These are phyloP conservation scores for Genyomyrus donnyi DNA, from an alignment of 2,113 vertebrate genomes.

Conservation along the genomic window DNA sequence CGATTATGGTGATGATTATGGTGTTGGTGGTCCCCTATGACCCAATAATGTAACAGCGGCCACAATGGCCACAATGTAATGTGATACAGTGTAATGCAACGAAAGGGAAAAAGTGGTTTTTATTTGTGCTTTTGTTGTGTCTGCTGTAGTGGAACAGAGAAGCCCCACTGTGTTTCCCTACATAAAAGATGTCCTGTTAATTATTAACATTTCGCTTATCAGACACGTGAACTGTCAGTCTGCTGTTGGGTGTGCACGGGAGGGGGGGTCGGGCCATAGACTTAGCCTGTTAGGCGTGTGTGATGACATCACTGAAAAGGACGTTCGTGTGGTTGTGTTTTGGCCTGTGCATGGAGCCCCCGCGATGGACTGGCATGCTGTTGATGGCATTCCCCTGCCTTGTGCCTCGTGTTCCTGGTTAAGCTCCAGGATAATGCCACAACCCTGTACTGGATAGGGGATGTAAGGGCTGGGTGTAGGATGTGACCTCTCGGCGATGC, in stretches of 20 bases:
- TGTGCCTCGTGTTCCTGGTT: neutral
- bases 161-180: neutral
- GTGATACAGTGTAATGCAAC: neutral
- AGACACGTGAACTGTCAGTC: neutral
- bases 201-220: neutral
- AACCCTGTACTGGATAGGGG: neutral
- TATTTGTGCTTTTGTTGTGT: neutral
- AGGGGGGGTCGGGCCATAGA: neutral
- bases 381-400: neutral
- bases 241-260: neutral
- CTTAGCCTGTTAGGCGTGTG: neutral
- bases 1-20: too few relatives aligned
- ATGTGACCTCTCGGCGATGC: neutral
- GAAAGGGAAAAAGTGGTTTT: neutral
- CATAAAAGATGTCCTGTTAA: neutral
- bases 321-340: neutral
- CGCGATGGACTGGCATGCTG: neutral
- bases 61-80: neutral
- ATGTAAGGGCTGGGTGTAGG: neutral
- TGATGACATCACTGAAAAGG: neutral
- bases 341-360: neutral
- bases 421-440: neutral
- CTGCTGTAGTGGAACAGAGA: neutral
- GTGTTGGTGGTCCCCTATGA: neutral
- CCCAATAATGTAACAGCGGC: neutral